A percentile compares a stretch with the other conserved stretches of the same genome.
Conservation (phyloP, 2,797 vertebrate species). For the Artibeus lituratus region DNA sequence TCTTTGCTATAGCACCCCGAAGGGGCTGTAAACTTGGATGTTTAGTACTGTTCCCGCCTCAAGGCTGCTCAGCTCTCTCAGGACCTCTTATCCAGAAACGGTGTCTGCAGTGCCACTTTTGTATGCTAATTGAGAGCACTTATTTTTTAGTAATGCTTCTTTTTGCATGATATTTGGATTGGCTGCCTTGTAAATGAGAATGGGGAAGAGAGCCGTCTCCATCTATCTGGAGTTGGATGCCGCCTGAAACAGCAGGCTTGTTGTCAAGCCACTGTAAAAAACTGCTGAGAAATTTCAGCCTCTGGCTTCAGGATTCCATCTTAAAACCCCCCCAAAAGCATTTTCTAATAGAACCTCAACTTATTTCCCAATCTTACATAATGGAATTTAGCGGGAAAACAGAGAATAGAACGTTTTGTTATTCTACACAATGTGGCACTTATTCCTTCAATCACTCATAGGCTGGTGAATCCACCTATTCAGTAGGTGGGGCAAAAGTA, state of each 20-base stretch:
- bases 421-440: neutral
- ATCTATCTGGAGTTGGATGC: conserved; percentile 56
- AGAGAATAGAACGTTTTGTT: neutral
- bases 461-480: neutral
- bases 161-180: conserved; percentile 67
- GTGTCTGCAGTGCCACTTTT: conserved; percentile 71
- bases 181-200: conserved; percentile 73
- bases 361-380: conserved; percentile 74
- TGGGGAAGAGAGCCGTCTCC: conserved; percentile 39
- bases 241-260: conserved; percentile 30
- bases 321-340: neutral
- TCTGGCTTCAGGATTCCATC: conserved; percentile 45
- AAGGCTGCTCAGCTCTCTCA: conserved; percentile 63
- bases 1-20: conserved; percentile 20
- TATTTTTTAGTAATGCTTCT: conserved; percentile 30
- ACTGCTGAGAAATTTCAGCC: conserved; percentile 58
- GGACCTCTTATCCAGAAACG: conserved; percentile 75
- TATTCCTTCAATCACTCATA: neutral
- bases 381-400: neutral
- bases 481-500: neutral
- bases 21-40: conserved; percentile 56
- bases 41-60: conserved; percentile 36
- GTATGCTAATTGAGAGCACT: conserved; percentile 80
- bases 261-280: conserved; percentile 52
- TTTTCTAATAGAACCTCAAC: conserved; percentile 52